These are phyloP conservation scores for Drosophila pachea DNA, from an alignment of 1,140 invertebrate species.

Conservation along the genomic window DNA sequence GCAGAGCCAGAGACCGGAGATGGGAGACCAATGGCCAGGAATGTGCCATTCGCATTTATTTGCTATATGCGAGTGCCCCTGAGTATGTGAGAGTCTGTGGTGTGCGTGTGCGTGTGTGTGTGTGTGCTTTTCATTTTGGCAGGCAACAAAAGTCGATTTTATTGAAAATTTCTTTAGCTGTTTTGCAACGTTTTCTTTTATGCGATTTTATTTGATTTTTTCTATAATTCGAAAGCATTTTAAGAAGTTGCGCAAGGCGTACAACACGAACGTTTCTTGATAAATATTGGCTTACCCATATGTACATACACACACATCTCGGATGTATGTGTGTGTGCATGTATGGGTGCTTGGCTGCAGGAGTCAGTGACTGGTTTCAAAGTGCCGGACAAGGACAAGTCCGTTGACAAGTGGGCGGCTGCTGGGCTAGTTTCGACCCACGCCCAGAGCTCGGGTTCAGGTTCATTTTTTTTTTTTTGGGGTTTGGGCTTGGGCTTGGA, in stretches of 20 bases:
- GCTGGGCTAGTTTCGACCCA: conserved; percentile 10
- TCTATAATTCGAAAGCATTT: conserved; percentile 69
- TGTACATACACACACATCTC: not conserved
- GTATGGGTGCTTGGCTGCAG: not conserved
- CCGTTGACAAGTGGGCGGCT: conserved; percentile 34
- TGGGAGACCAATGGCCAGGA: conserved; percentile 57
- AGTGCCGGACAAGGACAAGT: conserved; percentile 33
- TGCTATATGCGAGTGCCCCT: conserved; percentile 45
- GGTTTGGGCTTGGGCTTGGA: not conserved
- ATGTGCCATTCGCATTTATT: conserved; percentile 66
- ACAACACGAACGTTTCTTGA: conserved; percentile 71
- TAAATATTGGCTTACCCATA: conserved; percentile 69
- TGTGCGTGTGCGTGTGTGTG: conserved; percentile 24
- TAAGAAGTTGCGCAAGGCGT: conserved; percentile 68
- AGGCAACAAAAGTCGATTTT: conserved; percentile 73
- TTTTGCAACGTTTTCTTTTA: conserved; percentile 55
- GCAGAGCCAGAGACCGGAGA: no score
- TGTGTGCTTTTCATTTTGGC: conserved; percentile 61
- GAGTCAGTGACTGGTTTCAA: conserved; percentile 24
- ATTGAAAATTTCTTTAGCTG: conserved; percentile 50
- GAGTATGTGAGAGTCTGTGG: conserved; percentile 19
- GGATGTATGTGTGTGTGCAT: conserved; percentile 3
- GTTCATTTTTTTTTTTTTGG: not conserved
- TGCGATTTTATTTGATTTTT: conserved; percentile 62
- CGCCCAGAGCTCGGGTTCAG: conserved; percentile 2